phyloP scores from a whole-genome alignment of 92 coral and sea anemone species.

The Epizoanthus fatuus region DNA sequence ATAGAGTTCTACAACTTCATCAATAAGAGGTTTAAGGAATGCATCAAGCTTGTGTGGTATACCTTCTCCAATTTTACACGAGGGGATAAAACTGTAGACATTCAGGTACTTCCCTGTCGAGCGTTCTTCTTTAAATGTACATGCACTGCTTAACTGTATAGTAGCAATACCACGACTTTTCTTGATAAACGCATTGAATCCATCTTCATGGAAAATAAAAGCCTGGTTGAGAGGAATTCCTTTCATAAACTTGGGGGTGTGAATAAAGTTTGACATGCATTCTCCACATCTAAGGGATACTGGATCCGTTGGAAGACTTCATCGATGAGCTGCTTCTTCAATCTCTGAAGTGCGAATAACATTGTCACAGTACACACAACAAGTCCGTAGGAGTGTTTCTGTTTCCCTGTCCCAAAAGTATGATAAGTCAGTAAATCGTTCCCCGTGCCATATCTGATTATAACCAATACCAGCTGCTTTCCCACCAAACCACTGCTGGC shows the following conservation, averaged over 20 bases:
- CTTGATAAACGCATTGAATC: conserved; percentile 53
- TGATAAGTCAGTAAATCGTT: too few relatives aligned
- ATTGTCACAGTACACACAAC: too few relatives aligned
- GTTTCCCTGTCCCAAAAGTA: too few relatives aligned
- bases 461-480: too few relatives aligned
- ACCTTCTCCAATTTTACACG: conserved; percentile 59
- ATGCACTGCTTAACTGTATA: background rate
- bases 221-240: conserved; percentile 55
- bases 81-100: conserved; percentile 49
- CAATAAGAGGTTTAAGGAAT: conserved; percentile 58
- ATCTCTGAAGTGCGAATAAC: background rate
- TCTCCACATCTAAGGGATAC: conserved; percentile 18
- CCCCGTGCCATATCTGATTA: too few relatives aligned
- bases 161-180: conserved; percentile 49
- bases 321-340: background rate
- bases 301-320: background rate
- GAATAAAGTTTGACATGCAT: conserved; percentile 15
- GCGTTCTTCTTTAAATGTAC: background rate
- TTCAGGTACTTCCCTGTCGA: conserved; percentile 26
- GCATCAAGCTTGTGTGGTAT: conserved; percentile 67
- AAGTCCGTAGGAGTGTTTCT: too few relatives aligned
- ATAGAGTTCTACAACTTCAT: conserved; percentile 47
- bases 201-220: conserved; percentile 53
- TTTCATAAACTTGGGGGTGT: conserved; percentile 28
- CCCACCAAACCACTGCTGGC: too few relatives aligned